Evolutionary conservation across 2,113 vertebrate species (phyloP), one percentile per base, ranked within the genome.

Genomic region (Zosterops hypoxanthus): DNA sequence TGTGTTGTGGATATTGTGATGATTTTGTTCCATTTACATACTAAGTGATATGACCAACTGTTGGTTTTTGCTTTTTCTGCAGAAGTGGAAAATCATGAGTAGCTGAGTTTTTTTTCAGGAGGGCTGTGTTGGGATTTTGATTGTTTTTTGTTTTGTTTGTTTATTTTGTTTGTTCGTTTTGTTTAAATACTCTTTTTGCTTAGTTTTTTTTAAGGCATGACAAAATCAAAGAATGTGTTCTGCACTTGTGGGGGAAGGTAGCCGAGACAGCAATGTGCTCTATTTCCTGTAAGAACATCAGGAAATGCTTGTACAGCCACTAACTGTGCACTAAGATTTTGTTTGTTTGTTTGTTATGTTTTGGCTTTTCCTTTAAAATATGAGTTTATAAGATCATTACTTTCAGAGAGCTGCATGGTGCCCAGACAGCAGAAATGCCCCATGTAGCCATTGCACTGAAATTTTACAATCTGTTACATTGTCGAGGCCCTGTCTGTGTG

Each of bases 231-330:
- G 82, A 80, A 85, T 46, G 66, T 29, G 23, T 57, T 90, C n/a
- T 0, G 4, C 29, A 15, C 46, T 95, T n/a, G n/a, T 42, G 60
- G 55, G 79, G 3, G 94, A 93, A 88, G 82, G 59, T 72, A 66
- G 33, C 29, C 0, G 2, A 82, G 82, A 57, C 59, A 69, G 70
- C 0, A 4, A 7, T 41, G 42, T 44, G 71, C 42, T 49, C 57
- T 65, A n/a, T 75, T 95, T 93, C 85, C 92, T 94, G 73, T 36
- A 76, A 66, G 73, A 72, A 46, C 36, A 46, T 77, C 71, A 88
- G 93, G 86, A 88, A 90, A 81, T 52, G 33, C 18, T 78, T 81
- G 19, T 57, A 9, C 46, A 41, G 9, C 24, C 41, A 16, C 15
- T 57, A 57, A 5, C n/a, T 42, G 2, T 42, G 47, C 29, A 59